Conservation (phyloP, 2,888 invertebrate genomes). For the Pogonocherus hispidulus region DNA sequence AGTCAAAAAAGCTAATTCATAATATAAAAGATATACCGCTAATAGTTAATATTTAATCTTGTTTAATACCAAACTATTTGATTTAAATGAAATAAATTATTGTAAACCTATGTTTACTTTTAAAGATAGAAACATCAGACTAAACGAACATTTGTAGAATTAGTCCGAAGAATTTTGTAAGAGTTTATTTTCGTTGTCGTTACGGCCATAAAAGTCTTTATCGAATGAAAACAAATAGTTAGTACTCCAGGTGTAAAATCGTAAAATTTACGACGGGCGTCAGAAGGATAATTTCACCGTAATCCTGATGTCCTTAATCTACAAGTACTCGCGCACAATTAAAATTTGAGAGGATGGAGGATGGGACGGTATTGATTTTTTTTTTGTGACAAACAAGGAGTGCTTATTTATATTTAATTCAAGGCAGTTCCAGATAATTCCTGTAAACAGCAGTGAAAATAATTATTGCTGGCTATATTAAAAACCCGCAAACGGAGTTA, state of each 20-base stretch:
- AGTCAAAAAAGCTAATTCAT: too few relatives aligned
- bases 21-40: too few relatives aligned
- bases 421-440: not conserved
- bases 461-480: not conserved
- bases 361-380: not conserved
- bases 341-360: not conserved
- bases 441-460: not conserved
- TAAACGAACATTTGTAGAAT: too few relatives aligned
- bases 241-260: slow-evolving; percentile 25
- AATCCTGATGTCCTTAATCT: too few relatives aligned
- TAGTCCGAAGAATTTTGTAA: too few relatives aligned
- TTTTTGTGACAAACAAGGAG: not conserved
- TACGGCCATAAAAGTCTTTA: slow-evolving; percentile 9
- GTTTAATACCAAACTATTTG: too few relatives aligned
- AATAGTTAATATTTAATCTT: too few relatives aligned
- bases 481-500: not conserved
- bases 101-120: too few relatives aligned
- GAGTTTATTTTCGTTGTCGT: not conserved
- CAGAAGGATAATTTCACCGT: slow-evolving; percentile 20
- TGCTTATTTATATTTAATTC: not conserved
- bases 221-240: slow-evolving; percentile 16
- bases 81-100: too few relatives aligned
- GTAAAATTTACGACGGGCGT: slow-evolving; percentile 29
- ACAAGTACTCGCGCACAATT: slow-evolving; percentile 30
- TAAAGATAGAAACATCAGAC: too few relatives aligned